Evolutionary conservation across 2,888 invertebrate genomes (phyloP), one percentile per base, ranked within the genome.

Genomic region (Balanococcus diminutus): DNA sequence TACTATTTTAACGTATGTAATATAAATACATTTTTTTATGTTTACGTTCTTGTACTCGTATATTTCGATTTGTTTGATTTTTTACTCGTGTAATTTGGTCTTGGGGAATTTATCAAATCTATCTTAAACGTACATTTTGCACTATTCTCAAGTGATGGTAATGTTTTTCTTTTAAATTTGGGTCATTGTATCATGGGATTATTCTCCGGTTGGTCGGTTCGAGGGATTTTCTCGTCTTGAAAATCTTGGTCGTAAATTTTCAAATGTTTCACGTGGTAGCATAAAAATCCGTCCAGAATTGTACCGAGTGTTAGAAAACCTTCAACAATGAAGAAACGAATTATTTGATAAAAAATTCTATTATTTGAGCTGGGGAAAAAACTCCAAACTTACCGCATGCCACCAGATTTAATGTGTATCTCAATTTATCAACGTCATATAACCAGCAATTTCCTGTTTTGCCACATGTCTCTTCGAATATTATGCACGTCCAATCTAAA

Each of bases 401-500:
- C 9, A 89, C 88, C 3, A 89, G 88, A 87, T 90, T 90, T 25
- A 90, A 87, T 19, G 88, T 88, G 72, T 88, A 88, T 16, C 90
- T 88, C 85, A 91, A 88, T n/a, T 88, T 88, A 51, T 88, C 87
- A 14, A 89, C 89, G 87, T 90, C 89, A 87, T 91, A 91, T 0
- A 91, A 87, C 90, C 91, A 91, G 87, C 91, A 91, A 83, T 90
- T 90, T 4, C 90, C 90, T 5, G 87, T 88, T 32, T 87, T 84
- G 1, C 89, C 90, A 86, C 91, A 91, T 0, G 88, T 89, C 25
- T 89, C 88, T 75, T 90, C 90, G 91, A 91, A 91, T 2, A 91
- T 89, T n/a, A 89, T 86, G 86, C 91, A 91, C 6, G 91, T 88
- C n/a, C 89, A 89, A 88, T 91, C 91, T 89, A 39, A 31, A 82